These are phyloP conservation scores for Belonocnema kinseyi DNA, from an alignment of 1,140 invertebrate genomes.

Conservation along the genomic window DNA sequence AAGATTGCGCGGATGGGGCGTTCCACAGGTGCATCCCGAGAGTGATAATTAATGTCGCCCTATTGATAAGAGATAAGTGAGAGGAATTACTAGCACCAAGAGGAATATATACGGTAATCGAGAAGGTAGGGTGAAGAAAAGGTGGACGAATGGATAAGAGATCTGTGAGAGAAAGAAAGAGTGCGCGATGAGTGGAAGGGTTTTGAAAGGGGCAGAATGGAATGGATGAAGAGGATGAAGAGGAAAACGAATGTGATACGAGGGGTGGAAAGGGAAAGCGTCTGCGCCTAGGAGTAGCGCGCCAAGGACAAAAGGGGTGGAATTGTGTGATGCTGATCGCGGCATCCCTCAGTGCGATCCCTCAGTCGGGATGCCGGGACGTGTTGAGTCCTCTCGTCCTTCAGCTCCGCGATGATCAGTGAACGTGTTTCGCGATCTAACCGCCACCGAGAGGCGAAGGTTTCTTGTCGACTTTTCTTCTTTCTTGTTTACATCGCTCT, in stretches of 20 bases:
- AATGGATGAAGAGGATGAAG: conserved; percentile 32
- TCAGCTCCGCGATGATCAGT: conserved; percentile 67
- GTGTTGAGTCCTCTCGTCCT: conserved; percentile 63
- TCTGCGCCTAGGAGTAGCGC: conserved; percentile 48
- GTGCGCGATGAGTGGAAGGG: background rate
- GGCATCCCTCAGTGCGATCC: conserved; percentile 55
- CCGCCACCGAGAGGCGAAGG: conserved; percentile 46
- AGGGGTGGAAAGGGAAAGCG: conserved; percentile 52
- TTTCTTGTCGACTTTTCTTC: conserved; percentile 38
- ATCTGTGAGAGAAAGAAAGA: conserved; percentile 21
- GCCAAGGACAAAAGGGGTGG: conserved; percentile 42
- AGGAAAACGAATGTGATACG: conserved; percentile 37
- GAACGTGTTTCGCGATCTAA: conserved; percentile 55
- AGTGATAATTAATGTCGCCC: conserved; percentile 66
- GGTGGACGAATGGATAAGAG: conserved; percentile 29
- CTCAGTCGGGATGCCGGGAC: conserved; percentile 74
- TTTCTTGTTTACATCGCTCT: conserved; percentile 51
- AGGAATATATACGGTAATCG: background rate
- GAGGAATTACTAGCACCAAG: conserved; percentile 48
- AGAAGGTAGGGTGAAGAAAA: conserved; percentile 14
- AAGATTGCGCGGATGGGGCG: conserved; percentile 29
- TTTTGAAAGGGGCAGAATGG: background rate
- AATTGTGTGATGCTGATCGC: conserved; percentile 43
- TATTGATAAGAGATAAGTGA: conserved; percentile 68
- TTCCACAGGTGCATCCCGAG: conserved; percentile 52